These are phyloP conservation scores for Drosophila bifasciata DNA, from an alignment of 1,140 invertebrate species.

Conservation along the genomic window DNA sequence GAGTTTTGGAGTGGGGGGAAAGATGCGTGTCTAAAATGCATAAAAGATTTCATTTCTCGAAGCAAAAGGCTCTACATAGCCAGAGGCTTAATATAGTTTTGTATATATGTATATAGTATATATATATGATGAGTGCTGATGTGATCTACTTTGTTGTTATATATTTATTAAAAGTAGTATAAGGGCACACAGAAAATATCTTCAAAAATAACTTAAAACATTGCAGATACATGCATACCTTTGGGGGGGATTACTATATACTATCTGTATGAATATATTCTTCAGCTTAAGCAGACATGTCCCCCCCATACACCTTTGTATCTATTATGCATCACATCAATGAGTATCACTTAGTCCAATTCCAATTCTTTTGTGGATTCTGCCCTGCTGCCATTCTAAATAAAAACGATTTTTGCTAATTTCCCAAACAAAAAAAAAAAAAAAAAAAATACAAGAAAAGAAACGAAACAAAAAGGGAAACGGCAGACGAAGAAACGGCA, in stretches of 20 bases:
- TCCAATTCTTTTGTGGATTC: constrained; percentile 14
- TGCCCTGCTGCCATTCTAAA: constrained; percentile 15
- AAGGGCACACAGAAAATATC: too few relatives aligned
- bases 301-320: too few relatives aligned
- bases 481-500: constrained; percentile 26
- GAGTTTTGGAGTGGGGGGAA: background rate
- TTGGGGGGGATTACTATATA: too few relatives aligned
- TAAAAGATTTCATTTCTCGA: constrained; percentile 40
- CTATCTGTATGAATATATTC: too few relatives aligned
- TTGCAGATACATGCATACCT: too few relatives aligned
- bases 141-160: too few relatives aligned
- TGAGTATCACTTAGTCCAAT: constrained; percentile 16
- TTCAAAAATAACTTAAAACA: too few relatives aligned
- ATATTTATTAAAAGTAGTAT: too few relatives aligned
- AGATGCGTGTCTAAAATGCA: constrained; percentile 64
- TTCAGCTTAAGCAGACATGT: too few relatives aligned
- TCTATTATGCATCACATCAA: too few relatives aligned
- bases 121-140: too few relatives aligned
- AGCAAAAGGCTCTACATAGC: background rate
- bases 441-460: background rate
- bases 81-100: background rate
- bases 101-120: too few relatives aligned
- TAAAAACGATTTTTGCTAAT: constrained; percentile 43
- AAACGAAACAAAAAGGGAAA: constrained; percentile 3
- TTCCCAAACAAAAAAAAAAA: constrained; percentile 12